Evolutionary conservation across 2,888 invertebrate genomes (phyloP).

Genomic region (Heliconius aoede): DNA sequence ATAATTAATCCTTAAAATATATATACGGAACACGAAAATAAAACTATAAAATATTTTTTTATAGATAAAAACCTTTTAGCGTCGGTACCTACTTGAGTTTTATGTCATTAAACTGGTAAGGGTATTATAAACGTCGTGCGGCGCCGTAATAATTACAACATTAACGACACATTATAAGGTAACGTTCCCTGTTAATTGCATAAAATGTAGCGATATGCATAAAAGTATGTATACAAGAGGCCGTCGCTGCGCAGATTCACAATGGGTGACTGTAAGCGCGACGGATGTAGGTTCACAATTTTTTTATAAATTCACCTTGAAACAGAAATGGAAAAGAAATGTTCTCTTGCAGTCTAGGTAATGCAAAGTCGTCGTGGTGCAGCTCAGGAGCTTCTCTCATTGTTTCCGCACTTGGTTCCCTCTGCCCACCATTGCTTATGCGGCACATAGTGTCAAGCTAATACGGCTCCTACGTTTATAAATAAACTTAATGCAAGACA

Average conservation of each 20-base stretch:
- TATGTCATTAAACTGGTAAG: conserved; percentile 33
- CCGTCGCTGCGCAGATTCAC: background rate
- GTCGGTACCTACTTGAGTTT: conserved; percentile 9
- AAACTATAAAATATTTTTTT: background rate
- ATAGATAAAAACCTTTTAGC: conserved; percentile 10
- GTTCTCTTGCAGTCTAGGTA: too few relatives aligned
- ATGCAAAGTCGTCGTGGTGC: too few relatives aligned
- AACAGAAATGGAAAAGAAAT: too few relatives aligned
- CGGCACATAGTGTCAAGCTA: too few relatives aligned
- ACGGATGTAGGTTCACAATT: background rate
- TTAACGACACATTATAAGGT: conserved; percentile 41
- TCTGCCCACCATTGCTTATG: too few relatives aligned
- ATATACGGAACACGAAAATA: background rate
- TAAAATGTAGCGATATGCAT: conserved; percentile 18
- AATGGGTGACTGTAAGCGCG: background rate
- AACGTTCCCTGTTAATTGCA: conserved; percentile 35
- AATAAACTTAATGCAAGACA: background rate
- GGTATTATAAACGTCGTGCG: conserved; percentile 45
- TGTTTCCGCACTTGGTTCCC: background rate
- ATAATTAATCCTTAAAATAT: background rate
- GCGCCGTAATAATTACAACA: conserved; percentile 47
- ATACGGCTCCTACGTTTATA: background rate
- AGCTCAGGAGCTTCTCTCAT: background rate
- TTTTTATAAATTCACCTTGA: background rate
- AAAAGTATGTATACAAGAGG: background rate